Evolutionary conservation across 2,797 vertebrate genomes (phyloP).

Genomic region (Neosilurus hyrtlii): DNA sequence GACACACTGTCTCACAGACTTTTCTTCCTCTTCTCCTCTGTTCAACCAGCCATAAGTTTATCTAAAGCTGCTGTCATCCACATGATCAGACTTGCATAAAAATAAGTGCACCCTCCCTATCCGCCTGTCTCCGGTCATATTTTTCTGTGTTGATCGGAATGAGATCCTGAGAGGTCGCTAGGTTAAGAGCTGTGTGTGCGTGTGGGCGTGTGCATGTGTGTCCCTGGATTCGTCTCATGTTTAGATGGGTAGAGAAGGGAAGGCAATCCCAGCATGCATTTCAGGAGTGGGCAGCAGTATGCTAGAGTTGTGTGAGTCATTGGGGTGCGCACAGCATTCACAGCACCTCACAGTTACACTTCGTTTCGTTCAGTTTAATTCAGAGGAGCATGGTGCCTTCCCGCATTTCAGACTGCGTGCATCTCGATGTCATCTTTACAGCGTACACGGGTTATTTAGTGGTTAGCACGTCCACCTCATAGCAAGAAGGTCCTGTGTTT

Average conservation of each 20-base stretch:
- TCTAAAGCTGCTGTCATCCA: constrained; percentile 86
- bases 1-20: constrained; percentile 63
- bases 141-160: constrained; percentile 80
- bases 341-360: neutral
- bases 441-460: too few relatives aligned
- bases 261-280: constrained; percentile 12
- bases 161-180: constrained; percentile 71
- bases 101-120: constrained; percentile 48
- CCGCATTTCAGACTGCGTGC: neutral
- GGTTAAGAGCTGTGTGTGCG: constrained; percentile 76
- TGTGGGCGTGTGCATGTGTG: constrained; percentile 60
- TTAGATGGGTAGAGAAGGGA: constrained; percentile 56
- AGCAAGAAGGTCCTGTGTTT: too few relatives aligned
- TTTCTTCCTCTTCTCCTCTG: constrained; percentile 75
- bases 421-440: neutral
- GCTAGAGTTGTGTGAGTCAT: neutral
- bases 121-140: constrained; percentile 55
- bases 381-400: neutral
- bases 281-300: neutral
- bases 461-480: too few relatives aligned
- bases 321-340: neutral
- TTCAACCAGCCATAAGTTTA: constrained; percentile 89
- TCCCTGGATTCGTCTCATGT: constrained; percentile 3
- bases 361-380: neutral
- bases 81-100: constrained; percentile 84